phyloP scores from a whole-genome alignment of 2,113 vertebrate genomes.

The Larimichthys polyactis region DNA sequence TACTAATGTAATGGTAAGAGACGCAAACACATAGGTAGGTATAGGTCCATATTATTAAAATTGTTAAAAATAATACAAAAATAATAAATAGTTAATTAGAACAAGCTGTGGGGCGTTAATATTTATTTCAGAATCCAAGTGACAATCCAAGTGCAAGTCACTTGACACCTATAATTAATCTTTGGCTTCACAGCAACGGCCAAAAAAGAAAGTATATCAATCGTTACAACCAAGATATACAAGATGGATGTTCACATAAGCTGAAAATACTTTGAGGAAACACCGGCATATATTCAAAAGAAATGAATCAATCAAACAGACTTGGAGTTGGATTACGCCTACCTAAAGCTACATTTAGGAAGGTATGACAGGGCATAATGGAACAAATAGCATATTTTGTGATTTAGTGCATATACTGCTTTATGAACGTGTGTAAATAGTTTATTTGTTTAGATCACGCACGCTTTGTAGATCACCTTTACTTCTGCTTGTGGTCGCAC shows the following conservation, averaged over 20 bases:
- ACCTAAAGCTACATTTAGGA: not conserved
- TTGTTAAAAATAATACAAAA: not conserved
- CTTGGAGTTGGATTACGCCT: not conserved
- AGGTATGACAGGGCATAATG: too few species aligned
- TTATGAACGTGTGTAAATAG: too few species aligned
- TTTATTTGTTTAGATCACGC: too few species aligned
- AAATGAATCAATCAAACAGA: conserved; percentile 1
- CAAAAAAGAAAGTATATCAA: not conserved
- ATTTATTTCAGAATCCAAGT: conserved; percentile 9
- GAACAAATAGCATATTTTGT: too few species aligned
- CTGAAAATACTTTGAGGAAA: conserved; percentile 5
- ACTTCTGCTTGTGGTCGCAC: too few species aligned
- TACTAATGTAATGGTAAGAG: not conserved
- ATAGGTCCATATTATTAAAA: not conserved
- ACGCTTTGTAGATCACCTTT: too few species aligned
- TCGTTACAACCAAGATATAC: not conserved
- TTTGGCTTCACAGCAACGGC: not conserved
- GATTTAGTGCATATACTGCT: too few species aligned
- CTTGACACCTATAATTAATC: not conserved
- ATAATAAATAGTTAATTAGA: not conserved
- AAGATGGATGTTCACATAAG: not conserved
- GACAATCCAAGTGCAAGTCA: not conserved
- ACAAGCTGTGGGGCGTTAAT: not conserved
- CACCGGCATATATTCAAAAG: not conserved
- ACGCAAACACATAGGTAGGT: not conserved